Evolutionary conservation across 2,797 vertebrate species (phyloP).

Genomic region (Sitta carolinensis): DNA sequence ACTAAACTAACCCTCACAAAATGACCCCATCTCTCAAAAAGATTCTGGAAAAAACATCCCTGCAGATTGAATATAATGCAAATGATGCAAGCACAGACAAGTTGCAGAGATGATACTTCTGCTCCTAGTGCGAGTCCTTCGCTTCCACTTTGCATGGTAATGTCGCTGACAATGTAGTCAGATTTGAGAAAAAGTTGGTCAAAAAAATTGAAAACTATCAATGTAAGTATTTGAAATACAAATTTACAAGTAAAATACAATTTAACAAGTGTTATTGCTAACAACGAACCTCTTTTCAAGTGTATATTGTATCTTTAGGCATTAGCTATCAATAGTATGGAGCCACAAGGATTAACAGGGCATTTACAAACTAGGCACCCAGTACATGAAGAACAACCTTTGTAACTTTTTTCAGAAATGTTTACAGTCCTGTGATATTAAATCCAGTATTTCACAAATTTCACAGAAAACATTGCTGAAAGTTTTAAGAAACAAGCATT

Average conservation of each 20-base stretch:
- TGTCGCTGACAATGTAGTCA: neutral
- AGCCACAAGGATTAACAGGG: neutral
- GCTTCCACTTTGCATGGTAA: rapidly evolving
- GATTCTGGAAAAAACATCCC: neutral
- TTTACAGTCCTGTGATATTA: neutral
- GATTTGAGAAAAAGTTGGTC: neutral
- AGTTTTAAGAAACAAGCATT: neutral
- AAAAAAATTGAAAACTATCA: neutral
- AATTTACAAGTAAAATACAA: neutral
- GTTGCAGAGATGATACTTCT: neutral
- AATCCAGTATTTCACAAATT: neutral
- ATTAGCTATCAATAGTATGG: neutral
- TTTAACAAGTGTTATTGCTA: no score
- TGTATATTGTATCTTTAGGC: neutral
- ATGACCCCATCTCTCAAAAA: neutral
- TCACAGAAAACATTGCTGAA: neutral
- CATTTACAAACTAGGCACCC: neutral
- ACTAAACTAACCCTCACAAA: neutral
- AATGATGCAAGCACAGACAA: neutral
- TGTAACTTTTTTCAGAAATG: neutral
- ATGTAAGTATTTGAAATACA: neutral
- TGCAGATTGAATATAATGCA: neutral
- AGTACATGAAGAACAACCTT: neutral
- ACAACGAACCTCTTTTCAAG: neutral
- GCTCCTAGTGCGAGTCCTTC: neutral